Conservation (phyloP, 2,888 invertebrate species). For the Alloscopus bannaensis region DNA sequence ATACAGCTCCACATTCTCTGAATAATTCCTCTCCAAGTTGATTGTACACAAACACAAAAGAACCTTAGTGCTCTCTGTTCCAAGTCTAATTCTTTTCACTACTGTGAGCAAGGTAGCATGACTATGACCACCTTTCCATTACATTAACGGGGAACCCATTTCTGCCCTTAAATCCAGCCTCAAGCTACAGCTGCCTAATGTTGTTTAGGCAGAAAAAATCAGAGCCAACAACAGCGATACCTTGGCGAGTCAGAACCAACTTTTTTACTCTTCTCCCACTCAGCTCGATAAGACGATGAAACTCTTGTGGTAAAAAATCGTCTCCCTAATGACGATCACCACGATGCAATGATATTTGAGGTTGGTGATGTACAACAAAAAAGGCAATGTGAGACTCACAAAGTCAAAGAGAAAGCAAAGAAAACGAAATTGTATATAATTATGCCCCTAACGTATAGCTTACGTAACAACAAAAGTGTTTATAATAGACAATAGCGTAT, state of each 20-base stretch:
- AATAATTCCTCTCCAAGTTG: conserved; percentile 13
- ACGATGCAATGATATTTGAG: too few species aligned
- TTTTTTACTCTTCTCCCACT: too few species aligned
- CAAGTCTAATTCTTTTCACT: conserved; percentile 2
- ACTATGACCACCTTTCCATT: conserved; percentile 12
- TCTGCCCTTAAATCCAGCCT: background rate
- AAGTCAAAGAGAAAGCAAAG: conserved; percentile 4
- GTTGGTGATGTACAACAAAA: conserved; percentile 28
- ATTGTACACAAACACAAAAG: conserved; percentile 16
- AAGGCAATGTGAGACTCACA: conserved; percentile 49
- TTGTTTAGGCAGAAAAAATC: conserved; percentile 48
- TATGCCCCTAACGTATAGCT: too few species aligned
- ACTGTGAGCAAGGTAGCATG: too few species aligned
- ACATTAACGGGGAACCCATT: conserved; percentile 6
- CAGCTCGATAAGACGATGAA: conserved; percentile 22
- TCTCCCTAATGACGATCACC: conserved; percentile 10
- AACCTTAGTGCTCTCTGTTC: conserved; percentile 12
- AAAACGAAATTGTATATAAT: too few species aligned
- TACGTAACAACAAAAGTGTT: too few species aligned
- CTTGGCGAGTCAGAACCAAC: too few species aligned
- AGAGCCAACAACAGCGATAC: conserved; percentile 22
- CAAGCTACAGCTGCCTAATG: conserved; percentile 10
- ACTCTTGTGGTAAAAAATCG: too few species aligned
- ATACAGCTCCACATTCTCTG: background rate
- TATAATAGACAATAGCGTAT: too few species aligned